These are phyloP conservation scores for Tetragonula clypearis DNA, from an alignment of 1,140 invertebrate genomes.

Conservation along the genomic window DNA sequence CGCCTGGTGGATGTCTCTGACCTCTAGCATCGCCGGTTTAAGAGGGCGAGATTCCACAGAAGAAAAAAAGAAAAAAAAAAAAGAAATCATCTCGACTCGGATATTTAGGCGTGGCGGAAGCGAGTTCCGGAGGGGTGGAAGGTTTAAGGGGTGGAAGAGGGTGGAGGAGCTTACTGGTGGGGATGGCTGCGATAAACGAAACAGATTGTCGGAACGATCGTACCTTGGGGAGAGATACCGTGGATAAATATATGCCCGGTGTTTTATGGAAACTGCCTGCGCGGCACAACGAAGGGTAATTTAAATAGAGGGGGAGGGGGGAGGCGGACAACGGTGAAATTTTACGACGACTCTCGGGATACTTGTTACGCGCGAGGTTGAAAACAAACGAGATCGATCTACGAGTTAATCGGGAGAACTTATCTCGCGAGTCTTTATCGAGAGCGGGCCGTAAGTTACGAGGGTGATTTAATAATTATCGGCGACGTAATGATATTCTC, in stretches of 20 bases:
- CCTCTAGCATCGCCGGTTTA: background rate
- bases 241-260: constrained; percentile 53
- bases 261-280: constrained; percentile 56
- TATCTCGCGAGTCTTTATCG: background rate
- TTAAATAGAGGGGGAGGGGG: constrained; percentile 13
- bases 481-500: too few species aligned
- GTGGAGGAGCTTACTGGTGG: constrained; percentile 8
- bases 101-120: constrained; percentile 61
- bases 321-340: constrained; percentile 16
- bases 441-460: background rate
- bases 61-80: background rate
- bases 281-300: constrained; percentile 43
- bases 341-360: constrained; percentile 12
- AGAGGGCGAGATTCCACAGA: constrained; percentile 26
- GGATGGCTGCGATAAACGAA: constrained; percentile 56
- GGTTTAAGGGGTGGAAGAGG: background rate
- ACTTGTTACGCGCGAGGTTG: background rate
- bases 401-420: background rate
- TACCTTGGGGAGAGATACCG: constrained; percentile 34
- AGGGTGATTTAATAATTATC: background rate
- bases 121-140: background rate
- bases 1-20: constrained; percentile 10
- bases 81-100: constrained; percentile 63
- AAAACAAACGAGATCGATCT: constrained; percentile 12
- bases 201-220: constrained; percentile 59